Evolutionary conservation across 2,888 invertebrate species (phyloP).

Genomic region (Eilema caniola): DNA sequence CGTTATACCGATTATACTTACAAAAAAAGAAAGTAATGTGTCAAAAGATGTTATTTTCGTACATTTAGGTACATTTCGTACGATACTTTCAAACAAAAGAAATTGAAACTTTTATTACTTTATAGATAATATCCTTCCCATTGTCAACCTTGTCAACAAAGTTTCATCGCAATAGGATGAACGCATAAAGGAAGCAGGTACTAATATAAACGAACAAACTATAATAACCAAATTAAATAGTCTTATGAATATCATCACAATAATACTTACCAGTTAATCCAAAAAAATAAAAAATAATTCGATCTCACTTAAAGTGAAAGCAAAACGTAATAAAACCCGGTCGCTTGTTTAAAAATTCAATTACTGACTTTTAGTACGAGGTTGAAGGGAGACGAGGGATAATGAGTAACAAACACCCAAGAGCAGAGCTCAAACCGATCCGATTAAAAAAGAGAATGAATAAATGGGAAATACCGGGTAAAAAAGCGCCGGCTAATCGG

Average conservation of each 20-base stretch:
- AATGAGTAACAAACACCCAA: constrained; percentile 68
- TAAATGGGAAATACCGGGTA: constrained; percentile 12
- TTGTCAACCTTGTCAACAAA: too few relatives aligned
- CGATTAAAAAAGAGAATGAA: constrained; percentile 50
- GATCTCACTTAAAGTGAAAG: constrained; percentile 13
- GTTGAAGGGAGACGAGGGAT: constrained; percentile 50
- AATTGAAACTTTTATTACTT: too few relatives aligned
- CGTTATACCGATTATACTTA: too few relatives aligned
- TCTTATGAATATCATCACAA: background rate
- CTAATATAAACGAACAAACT: too few relatives aligned
- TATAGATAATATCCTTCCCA: too few relatives aligned
- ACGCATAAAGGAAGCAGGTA: too few relatives aligned
- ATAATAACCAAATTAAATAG: too few relatives aligned
- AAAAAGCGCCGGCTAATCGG: constrained; percentile 61
- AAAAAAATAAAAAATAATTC: background rate
- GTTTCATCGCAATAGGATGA: too few relatives aligned
- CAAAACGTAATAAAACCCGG: constrained; percentile 52
- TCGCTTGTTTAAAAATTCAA: constrained; percentile 67
- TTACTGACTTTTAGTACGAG: constrained; percentile 54
- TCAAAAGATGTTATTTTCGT: too few relatives aligned
- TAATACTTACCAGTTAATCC: background rate
- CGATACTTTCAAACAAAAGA: too few relatives aligned
- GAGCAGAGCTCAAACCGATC: constrained; percentile 63
- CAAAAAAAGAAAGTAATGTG: background rate
- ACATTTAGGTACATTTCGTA: too few relatives aligned